Base-by-base conservation (phyloP, 2,113 vertebrate genomes). In the Serinus canaria region DNA sequence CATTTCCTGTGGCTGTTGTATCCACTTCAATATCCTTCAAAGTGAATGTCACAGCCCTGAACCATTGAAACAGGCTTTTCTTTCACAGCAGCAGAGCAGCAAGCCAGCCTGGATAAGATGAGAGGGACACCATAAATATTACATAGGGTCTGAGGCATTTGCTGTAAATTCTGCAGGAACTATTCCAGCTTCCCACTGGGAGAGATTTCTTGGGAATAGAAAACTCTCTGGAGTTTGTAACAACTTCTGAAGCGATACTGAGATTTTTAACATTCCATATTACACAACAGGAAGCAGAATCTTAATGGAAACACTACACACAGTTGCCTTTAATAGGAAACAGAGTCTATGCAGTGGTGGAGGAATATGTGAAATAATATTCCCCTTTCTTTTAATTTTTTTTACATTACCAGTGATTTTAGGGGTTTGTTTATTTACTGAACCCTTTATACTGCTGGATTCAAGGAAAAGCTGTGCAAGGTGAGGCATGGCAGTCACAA, bases 211-310 rank as follows among this genome's bases (percentile, higher is more conserved):
- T 92, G 91, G 68, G 91, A 96, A 86, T 62, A 91, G 79, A 94
- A 93, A 91, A 79, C 67, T 90, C 81, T 91, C 91, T 81, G 69
- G 83, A 89, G 92, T 89, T 84, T 92, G 74, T 84, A 96, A 91
- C 69, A 89, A 91, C 89, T 94, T 95, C 67, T 94, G 80, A 83
- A 93, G 66, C 0, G 52, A 96, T 94, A 80, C 0, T 74, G 63
- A 59, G 91, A 96, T 95, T 95, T 94, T 96, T 96, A 80, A 79
- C 95, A 94, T 96, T 96, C 94, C 92, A n/a, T 88, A 90, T 93
- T 70, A 95, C 87, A 95, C 69, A 95, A 96, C 89, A 95, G 95
- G 91, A 97, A 96, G 84, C 81, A 86, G 77, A 93, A 91, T 82
- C 79, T 85, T 95, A 96, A 83, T 67, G 72, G 75, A 88, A 92